Conservation (phyloP, 2,797 vertebrate species). For the Rhinella marina region DNA sequence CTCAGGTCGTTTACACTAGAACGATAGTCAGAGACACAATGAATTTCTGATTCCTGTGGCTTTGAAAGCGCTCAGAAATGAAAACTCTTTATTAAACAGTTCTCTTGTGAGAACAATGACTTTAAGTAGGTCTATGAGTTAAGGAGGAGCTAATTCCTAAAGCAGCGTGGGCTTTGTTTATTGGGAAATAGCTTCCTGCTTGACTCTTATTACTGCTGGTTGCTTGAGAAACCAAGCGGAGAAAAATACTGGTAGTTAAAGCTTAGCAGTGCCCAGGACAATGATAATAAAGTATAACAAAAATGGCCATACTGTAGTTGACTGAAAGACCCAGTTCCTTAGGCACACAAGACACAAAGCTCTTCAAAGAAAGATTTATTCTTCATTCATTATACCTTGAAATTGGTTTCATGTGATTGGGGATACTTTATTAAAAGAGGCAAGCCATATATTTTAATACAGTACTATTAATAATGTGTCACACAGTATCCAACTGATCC, state of each 20-base stretch:
- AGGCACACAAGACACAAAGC: slow-evolving; percentile 63
- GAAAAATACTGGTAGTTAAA: slow-evolving; percentile 60
- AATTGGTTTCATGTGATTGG: slow-evolving; percentile 69
- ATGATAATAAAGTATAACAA: slow-evolving; percentile 66
- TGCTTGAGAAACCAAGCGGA: slow-evolving; percentile 62
- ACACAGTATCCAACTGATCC: slow-evolving; percentile 66
- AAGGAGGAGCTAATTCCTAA: slow-evolving; percentile 52
- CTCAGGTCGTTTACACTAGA: slow-evolving; percentile 35
- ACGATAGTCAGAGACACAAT: slow-evolving; percentile 41
- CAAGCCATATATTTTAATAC: slow-evolving; percentile 68
- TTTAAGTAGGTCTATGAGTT: slow-evolving; percentile 57
- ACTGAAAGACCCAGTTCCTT: slow-evolving; percentile 64
- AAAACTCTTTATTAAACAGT: slow-evolving; percentile 51
- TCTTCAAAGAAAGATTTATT: slow-evolving; percentile 68
- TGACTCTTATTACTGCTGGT: slow-evolving; percentile 56
- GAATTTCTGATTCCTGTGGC: slow-evolving; percentile 53
- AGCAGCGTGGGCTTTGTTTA: slow-evolving; percentile 50
- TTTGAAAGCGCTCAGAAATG: neutral
- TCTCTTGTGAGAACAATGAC: slow-evolving; percentile 39
- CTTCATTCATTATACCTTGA: slow-evolving; percentile 67
- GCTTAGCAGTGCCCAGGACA: slow-evolving; percentile 61
- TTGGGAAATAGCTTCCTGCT: slow-evolving; percentile 64
- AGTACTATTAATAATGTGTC: slow-evolving; percentile 65
- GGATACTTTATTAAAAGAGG: slow-evolving; percentile 68
- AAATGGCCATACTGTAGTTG: slow-evolving; percentile 63